Evolutionary conservation across 2,797 vertebrate genomes (phyloP), one percentile per base, ranked within the genome.

Genomic region (Muscicapa striata): DNA sequence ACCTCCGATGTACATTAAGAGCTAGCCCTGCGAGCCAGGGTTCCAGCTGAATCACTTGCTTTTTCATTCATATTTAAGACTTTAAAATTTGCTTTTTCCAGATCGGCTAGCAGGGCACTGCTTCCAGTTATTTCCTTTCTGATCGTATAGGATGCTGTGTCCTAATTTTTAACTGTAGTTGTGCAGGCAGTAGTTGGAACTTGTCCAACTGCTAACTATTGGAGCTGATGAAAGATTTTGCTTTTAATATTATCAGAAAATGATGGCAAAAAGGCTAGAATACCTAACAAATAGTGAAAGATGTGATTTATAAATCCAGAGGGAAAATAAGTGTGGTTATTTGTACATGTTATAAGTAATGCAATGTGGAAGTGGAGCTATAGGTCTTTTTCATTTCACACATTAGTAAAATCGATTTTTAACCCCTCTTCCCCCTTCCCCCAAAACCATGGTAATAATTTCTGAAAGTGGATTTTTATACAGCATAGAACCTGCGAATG

Each of bases 91-190:
- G 81, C 62, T 95, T 96, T 79, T 95, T 96, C 92, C 85, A 63
- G 93, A 74, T 86, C 76, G 76, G 74, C 43, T 74, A 7, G 41
- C 73, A 61, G 66, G 82, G 87, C 48, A 59, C 80, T 14, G 83
- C 26, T 80, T 68, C 79, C 85, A 84, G 72, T 61, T 92, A 51
- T 96, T 96, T 94, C 78, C 70, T 97, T 95, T 94, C 93, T 94
- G 85, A 67, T 89, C 94, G 94, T 95, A 91, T 96, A 96, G 85
- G 78, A 67, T 96, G 91, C 82, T 91, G 45, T 94, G 91, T 94
- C 96, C 96, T 96, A 94, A 95, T 97, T 97, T 96, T 97, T 94
- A 96, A 94, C 91, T 75, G 79, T 97, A 96, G 94, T 84, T 95
- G 96, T 80, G 89, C 95, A 95, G 92, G 79, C 95, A 95, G 96